Base-by-base conservation (phyloP, 2,797 vertebrate genomes). In the Acanthurus tractus region DNA sequence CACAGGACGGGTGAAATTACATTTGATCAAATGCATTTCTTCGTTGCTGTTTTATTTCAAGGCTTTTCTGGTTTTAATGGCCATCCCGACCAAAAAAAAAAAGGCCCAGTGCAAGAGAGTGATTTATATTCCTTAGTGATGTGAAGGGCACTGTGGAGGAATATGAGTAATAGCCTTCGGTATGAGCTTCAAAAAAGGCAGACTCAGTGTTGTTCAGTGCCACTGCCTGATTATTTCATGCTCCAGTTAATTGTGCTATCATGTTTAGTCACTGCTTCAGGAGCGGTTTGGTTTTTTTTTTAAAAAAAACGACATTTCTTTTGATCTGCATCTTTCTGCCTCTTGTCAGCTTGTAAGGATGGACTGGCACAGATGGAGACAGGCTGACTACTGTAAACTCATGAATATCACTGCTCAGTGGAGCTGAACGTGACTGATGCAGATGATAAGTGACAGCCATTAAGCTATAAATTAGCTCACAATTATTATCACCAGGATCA, bases 81-180 rank as follows among this genome's bases (percentile, higher is more conserved):
- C 8, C 62, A 63, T 76, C 70, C 49, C 5, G 45, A 75, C 3
- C 5, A n/a, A n/a, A n/a, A n/a, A n/a, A n/a, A n/a, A 34, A 25
- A 46, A 49, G 63, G 62, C 55, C 68, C 23, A 14, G 13, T 57
- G 59, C 56, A 64, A 74, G 74, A 49, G 9, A 29, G 57, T 79
- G 74, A 79, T 89, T 79, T 73, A 77, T 80, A 78, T 87, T 82
- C 74, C 61, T 76, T 45, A 57, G 78, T 87, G 67, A 83, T 88
- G 85, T 90, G 90, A 94, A 94, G 94, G 93, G 82, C 93, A 93
- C 84, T 72, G 85, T 88, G 85, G 53, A 84, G 77, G 80, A 83
- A 86, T 89, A 72, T 84, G 82, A 92, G 86, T 87, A 79, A 68
- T 83, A 88, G 85, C 83, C 80, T 65, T 86, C 57, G 55, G 87